phyloP scores from a whole-genome alignment of 2,113 vertebrate species.

The Dasyprocta punctata region DNA sequence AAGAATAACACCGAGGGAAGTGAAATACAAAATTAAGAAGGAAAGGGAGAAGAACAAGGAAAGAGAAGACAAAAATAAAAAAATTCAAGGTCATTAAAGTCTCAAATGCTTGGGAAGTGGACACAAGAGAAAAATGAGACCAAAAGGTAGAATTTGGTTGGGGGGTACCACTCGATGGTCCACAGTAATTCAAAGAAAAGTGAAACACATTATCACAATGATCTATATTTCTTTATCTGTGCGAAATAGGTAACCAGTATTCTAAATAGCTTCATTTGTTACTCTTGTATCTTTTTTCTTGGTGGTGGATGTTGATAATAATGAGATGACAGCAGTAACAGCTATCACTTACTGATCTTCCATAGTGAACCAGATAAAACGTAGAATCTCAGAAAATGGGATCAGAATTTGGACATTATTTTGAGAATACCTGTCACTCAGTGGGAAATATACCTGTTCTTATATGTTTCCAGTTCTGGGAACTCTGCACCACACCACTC shows the following conservation, averaged over 20 bases:
- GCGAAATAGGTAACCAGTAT: neutral
- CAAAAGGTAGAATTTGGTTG: neutral
- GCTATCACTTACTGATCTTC: neutral
- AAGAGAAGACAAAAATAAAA: neutral
- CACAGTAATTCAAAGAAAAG: neutral
- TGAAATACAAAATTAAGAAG: neutral
- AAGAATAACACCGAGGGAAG: neutral
- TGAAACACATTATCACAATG: neutral
- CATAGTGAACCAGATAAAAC: neutral
- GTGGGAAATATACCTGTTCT: neutral
- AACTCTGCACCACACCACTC: neutral
- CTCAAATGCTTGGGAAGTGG: neutral
- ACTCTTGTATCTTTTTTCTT: neutral
- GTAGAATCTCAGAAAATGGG: neutral
- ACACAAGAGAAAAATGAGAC: neutral
- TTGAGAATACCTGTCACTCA: neutral
- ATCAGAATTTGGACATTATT: neutral
- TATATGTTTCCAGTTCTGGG: neutral
- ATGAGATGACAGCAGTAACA: neutral
- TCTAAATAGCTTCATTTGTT: neutral
- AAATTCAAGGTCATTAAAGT: neutral
- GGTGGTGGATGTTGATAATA: neutral
- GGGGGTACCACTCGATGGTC: neutral
- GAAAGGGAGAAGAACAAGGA: neutral
- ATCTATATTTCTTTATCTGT: neutral